Evolutionary conservation across 2,888 invertebrate species (phyloP).

Genomic region (Strigamia maritima): DNA sequence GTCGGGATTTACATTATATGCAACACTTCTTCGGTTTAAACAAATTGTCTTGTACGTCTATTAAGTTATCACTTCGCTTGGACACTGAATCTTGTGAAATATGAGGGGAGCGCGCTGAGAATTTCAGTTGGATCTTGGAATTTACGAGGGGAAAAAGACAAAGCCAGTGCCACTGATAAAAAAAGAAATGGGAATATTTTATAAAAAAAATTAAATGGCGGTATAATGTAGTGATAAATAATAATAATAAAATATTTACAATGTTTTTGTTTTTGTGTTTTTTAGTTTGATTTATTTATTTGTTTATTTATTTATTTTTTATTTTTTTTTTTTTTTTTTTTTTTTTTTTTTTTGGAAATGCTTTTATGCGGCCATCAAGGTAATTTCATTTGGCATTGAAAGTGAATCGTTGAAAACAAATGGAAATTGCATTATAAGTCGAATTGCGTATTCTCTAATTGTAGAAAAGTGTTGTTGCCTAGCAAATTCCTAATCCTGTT

Average conservation of each 20-base stretch:
- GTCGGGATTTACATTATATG: neutral
- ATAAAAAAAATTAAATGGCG: no score
- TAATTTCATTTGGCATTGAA: conserved; percentile 28
- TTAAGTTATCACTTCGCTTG: neutral
- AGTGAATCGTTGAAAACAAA: conserved; percentile 25
- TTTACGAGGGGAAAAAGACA: neutral
- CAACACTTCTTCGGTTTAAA: neutral
- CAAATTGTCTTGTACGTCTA: neutral
- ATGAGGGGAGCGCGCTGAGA: neutral
- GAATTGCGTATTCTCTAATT: conserved; percentile 13
- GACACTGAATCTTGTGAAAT: neutral
- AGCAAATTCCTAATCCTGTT: conserved; percentile 8
- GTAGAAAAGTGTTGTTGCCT: conserved; percentile 20
- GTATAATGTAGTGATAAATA: no score
- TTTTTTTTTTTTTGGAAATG: neutral
- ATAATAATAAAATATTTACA: no score
- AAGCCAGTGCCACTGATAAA: no score
- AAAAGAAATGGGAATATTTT: no score
- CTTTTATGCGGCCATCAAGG: neutral
- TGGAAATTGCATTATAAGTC: conserved; percentile 22
- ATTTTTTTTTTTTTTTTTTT: neutral
- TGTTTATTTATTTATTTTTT: no score
- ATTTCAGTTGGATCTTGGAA: neutral
- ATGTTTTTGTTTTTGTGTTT: no score
- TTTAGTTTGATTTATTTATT: no score